A percentile compares a stretch with the other conserved stretches of the same genome.
phyloP scores from a whole-genome alignment of 2,888 invertebrate genomes.

The Tubulanus polymorphus region DNA sequence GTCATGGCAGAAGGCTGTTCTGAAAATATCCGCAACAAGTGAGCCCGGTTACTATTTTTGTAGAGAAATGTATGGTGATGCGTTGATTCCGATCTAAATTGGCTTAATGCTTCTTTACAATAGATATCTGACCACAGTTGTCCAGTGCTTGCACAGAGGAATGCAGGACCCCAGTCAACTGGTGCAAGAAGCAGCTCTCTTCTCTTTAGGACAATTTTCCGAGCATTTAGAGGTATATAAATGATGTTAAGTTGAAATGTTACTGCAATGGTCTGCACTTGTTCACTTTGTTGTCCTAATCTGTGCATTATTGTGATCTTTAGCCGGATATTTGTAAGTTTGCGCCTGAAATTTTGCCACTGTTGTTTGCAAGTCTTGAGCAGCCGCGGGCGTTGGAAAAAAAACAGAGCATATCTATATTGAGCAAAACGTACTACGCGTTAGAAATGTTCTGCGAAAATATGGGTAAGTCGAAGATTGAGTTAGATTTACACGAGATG shows the following conservation, averaged over 20 bases:
- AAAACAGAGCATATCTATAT: conserved; percentile 38
- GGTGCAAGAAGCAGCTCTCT: conserved; percentile 72
- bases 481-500: not conserved
- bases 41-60: conserved; percentile 13
- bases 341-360: conserved; percentile 67
- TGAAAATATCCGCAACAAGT: conserved; percentile 69
- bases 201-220: conserved; percentile 75
- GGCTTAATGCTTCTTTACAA: conserved; percentile 13
- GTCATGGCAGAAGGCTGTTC: conserved; percentile 76
- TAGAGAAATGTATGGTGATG: not conserved
- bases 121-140: conserved; percentile 63
- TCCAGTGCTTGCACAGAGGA: conserved; percentile 68
- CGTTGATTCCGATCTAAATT: not conserved
- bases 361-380: conserved; percentile 66
- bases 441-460: conserved; percentile 76
- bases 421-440: conserved; percentile 74
- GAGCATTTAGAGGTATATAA: conserved; percentile 66
- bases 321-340: conserved; percentile 73
- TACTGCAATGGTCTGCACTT: conserved; percentile 4
- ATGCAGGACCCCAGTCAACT: conserved; percentile 63
- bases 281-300: conserved; percentile 3
- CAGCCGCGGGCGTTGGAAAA: conserved; percentile 20
- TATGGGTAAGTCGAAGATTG: conserved; percentile 49
- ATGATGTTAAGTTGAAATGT: not conserved
- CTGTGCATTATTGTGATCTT: conserved; percentile 16